Evolutionary conservation across 2,797 vertebrate genomes (phyloP), one percentile per base, ranked within the genome.

Genomic region (Sibirionetta formosa): DNA sequence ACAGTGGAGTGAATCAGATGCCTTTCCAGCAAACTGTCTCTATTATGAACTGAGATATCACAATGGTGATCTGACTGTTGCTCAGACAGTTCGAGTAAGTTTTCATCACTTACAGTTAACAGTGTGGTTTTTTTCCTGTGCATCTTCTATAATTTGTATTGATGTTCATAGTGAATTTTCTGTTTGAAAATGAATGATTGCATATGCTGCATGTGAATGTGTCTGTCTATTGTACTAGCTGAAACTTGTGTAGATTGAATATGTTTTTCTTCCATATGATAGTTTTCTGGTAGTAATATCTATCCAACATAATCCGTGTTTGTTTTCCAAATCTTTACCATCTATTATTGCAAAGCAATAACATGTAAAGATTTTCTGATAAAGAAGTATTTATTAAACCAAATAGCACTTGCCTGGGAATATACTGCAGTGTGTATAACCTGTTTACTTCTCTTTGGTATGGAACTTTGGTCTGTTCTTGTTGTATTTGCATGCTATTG

Each of bases 1-100:
- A 33, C 89, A 89, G 24, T 98, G 98, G 98, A 94, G 89, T 40
- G 80, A 85, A 73, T 94, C 98, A 33, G 71, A 80, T 33, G 80
- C 86, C 48, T 97, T 98, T 92, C 33, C 38, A 20, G 87, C 75
- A 82, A 77, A 16, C 1, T 98, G 98, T 65, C 94, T 98, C 14
- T 24, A 23, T 61, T 98, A 98, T 51, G 63, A 97, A 95, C 77
- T 98, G 48, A 60, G 97, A 83, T 46, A 64, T 76, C 94, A 46
- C 65, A 95, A 29, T 24, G 93, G 58, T 61, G 85, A 97, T 60
- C 64, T 65, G 63, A 29, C 73, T 44, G 10, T 4, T 0, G 1
- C 26, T 82, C 18, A 1, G 3, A 64, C 14, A 48, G 64, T 82
- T 82, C 5, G 13, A 80, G 96, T 97, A 95, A 95, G 46, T 91